These are phyloP conservation scores for Thalassaphorura encarpata DNA, from an alignment of 1,140 invertebrate species.

Conservation along the genomic window DNA sequence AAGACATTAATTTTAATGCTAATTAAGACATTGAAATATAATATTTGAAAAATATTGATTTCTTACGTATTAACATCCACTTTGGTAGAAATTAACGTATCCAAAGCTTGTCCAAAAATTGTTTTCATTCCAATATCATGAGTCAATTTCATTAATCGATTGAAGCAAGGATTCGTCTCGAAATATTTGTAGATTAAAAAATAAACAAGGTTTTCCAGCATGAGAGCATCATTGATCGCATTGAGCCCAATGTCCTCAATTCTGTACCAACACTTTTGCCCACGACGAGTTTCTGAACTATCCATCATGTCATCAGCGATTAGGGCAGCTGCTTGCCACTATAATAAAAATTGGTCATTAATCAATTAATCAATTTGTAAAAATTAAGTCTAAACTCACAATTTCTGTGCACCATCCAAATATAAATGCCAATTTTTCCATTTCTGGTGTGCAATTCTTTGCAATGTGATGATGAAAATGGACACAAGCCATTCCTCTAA, in stretches of 20 bases:
- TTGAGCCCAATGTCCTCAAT: slow-evolving; percentile 44
- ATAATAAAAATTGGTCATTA: background rate
- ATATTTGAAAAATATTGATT: background rate
- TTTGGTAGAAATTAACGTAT: background rate
- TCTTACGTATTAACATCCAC: background rate
- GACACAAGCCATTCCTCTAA: background rate
- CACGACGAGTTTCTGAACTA: slow-evolving; percentile 45
- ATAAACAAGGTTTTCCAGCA: slow-evolving; percentile 69
- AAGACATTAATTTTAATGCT: too few relatives aligned
- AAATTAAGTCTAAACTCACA: slow-evolving; percentile 45
- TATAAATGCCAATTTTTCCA: slow-evolving; percentile 47
- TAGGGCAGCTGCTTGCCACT: slow-evolving; percentile 47
- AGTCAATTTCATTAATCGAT: slow-evolving; percentile 70
- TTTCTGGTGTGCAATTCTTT: background rate
- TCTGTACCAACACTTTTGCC: slow-evolving; percentile 51
- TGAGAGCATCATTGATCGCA: slow-evolving; percentile 60
- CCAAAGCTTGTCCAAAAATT: slow-evolving; percentile 5
- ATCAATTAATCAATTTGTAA: background rate
- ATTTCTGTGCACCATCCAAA: slow-evolving; percentile 91
- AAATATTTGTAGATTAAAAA: slow-evolving; percentile 69
- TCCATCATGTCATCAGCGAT: slow-evolving; percentile 58
- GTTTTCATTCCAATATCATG: slow-evolving; percentile 45
- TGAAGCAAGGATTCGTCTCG: slow-evolving; percentile 61
- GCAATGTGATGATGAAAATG: background rate
- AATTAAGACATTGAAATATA: background rate